Evolutionary conservation across 2,888 invertebrate genomes (phyloP), one percentile per base, ranked within the genome.

Genomic region (Torymus texanus): DNA sequence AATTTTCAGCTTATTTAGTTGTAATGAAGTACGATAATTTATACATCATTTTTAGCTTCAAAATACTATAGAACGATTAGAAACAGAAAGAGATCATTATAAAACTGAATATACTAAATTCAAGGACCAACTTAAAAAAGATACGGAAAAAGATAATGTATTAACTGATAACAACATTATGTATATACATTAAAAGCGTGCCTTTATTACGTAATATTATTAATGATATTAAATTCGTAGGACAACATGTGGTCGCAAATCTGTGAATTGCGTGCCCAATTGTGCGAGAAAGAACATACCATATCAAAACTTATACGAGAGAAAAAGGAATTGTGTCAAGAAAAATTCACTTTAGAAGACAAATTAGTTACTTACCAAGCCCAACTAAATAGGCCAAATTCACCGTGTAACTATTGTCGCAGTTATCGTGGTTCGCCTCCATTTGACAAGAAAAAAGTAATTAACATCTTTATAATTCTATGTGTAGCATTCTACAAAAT

Each of bases 21-120:
- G 8, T 41, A 41, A 41, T 8, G 8, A 41, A 41, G 41, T 41
- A 41, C 8, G 8, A 0, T 41, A 41, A 41, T 41, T 41, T 41
- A 41, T 41, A 8, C 8, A 41, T 8, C 5, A 18, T 55, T 68
- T 83, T 71, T 77, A 90, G 84, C 79, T 88, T 59, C 86, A 87
- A 78, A 85, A 87, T 29, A 84, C 84, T 18, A 82, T 91, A 74
- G 89, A 89, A 72, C 87, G 87, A 75, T 76, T 91, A n/a, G 89
- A 90, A 82, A 83, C 88, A 11, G 92, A 92, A 86, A 90, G 92
- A 65, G 92, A 92, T 83, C 91, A 91, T 85, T 92, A 91, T 81
- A 91, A 90, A 87, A 89, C 90, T 24, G 92, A 93, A 83, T 92
- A 91, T 83, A 90, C 90, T 53, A 90, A 88, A 81, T 82, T 91